Evolutionary conservation across 2,888 invertebrate species (phyloP).

Genomic region (Acholoe squamosa): DNA sequence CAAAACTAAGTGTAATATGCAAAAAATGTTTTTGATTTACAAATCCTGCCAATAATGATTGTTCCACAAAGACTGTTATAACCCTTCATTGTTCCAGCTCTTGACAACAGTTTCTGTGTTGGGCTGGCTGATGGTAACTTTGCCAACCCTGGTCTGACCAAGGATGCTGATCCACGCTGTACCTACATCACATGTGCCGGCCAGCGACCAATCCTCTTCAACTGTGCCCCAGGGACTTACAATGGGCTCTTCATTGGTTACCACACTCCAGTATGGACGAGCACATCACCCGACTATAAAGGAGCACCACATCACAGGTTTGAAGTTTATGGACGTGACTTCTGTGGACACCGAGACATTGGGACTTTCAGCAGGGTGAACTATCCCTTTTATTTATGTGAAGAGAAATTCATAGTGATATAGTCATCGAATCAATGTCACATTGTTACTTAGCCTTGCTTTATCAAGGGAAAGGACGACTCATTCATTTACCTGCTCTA

Average conservation of each 20-base stretch:
- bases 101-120: slow-evolving; percentile 12
- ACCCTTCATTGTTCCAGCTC: no score
- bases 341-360: neutral
- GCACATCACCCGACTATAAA: neutral
- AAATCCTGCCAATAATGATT: no score
- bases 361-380: neutral
- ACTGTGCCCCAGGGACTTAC: slow-evolving; percentile 47
- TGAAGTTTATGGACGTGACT: neutral
- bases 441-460: no score
- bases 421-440: no score
- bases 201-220: slow-evolving; percentile 32
- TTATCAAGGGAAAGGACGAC: no score
- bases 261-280: neutral
- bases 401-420: no score
- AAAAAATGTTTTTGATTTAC: no score
- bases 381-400: neutral
- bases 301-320: neutral
- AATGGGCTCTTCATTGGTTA: neutral
- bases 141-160: slow-evolving; percentile 38
- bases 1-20: no score
- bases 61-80: no score
- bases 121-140: slow-evolving; percentile 54
- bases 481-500: no score
- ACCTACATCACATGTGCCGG: slow-evolving; percentile 56
- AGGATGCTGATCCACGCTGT: slow-evolving; percentile 51